A percentile compares a stretch with the other conserved stretches of the same genome.
Conservation (phyloP, 2,888 invertebrate species). For the Campoletis raptor region DNA sequence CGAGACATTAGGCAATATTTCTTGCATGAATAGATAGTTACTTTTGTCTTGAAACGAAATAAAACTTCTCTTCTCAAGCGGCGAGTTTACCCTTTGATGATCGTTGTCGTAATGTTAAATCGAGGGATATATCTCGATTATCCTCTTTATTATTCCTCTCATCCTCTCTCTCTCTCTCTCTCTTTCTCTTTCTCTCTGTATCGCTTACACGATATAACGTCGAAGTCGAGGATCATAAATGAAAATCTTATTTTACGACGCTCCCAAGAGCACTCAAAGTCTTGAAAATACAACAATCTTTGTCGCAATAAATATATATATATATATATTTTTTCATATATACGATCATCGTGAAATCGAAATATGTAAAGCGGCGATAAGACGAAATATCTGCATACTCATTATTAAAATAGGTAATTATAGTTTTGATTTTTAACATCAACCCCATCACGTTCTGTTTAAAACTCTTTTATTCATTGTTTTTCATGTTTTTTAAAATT, state of each 20-base stretch:
- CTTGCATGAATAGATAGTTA: slow-evolving; percentile 40
- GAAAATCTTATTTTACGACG: slow-evolving; percentile 60
- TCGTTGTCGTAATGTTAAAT: slow-evolving; percentile 61
- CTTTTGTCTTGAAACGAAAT: slow-evolving; percentile 49
- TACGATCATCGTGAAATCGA: background rate
- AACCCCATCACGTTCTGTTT: background rate
- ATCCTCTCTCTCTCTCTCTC: slow-evolving; percentile 46
- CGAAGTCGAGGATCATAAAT: slow-evolving; percentile 57
- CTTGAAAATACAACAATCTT: slow-evolving; percentile 41
- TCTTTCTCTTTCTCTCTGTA: slow-evolving; percentile 57
- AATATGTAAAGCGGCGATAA: background rate
- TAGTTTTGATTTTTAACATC: background rate
- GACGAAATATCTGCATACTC: background rate
- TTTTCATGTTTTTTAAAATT: background rate
- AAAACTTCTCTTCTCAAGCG: slow-evolving; percentile 24
- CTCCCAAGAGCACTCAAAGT: slow-evolving; percentile 1
- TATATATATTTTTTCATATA: slow-evolving; percentile 10
- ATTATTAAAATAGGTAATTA: background rate
- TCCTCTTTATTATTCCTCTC: slow-evolving; percentile 52
- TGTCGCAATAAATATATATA: slow-evolving; percentile 46
- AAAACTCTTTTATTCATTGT: background rate
- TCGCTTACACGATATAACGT: slow-evolving; percentile 37
- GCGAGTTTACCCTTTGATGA: slow-evolving; percentile 49
- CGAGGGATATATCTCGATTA: slow-evolving; percentile 58
- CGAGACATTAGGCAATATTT: slow-evolving; percentile 52